These are phyloP conservation scores for Torymus tubicola DNA, from an alignment of 2,888 invertebrate genomes.

Conservation along the genomic window DNA sequence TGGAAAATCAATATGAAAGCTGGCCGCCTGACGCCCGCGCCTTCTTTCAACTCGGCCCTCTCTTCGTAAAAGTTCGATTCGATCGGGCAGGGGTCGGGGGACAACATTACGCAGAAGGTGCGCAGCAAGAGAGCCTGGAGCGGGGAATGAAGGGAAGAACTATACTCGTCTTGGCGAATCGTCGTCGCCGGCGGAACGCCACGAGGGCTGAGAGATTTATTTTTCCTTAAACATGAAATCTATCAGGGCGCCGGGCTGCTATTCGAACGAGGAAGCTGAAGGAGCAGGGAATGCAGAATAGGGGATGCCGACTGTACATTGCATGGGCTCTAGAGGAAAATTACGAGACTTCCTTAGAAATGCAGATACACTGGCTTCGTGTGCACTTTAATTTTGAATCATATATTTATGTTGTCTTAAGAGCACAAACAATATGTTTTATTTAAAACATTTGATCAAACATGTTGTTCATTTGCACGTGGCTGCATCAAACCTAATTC, in stretches of 20 bases:
- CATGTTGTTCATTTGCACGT: too few relatives aligned
- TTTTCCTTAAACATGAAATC: conserved; percentile 67
- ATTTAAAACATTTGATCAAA: too few relatives aligned
- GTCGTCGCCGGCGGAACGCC: conserved; percentile 35
- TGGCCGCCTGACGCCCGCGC: not conserved
- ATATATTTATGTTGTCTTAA: too few relatives aligned
- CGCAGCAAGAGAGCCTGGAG: not conserved
- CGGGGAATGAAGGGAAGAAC: not conserved
- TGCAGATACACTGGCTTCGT: not conserved
- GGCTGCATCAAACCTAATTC: too few relatives aligned
- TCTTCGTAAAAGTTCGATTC: conserved; percentile 38
- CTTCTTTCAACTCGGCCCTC: not conserved
- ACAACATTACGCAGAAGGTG: conserved; percentile 29
- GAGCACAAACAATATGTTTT: too few relatives aligned
- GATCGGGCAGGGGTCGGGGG: conserved; percentile 13
- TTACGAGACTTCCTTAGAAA: conserved; percentile 19
- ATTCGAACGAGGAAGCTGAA: conserved; percentile 38
- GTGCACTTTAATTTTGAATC: too few relatives aligned
- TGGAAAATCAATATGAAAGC: conserved; percentile 42
- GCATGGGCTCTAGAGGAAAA: not conserved
- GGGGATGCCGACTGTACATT: too few relatives aligned
- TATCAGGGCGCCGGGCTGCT: conserved; percentile 62
- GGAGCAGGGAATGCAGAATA: conserved; percentile 11
- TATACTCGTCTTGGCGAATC: conserved; percentile 16
- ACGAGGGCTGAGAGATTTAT: conserved; percentile 60